phyloP scores from a whole-genome alignment of 1,140 invertebrate species.

The Solenopsis fugax region DNA sequence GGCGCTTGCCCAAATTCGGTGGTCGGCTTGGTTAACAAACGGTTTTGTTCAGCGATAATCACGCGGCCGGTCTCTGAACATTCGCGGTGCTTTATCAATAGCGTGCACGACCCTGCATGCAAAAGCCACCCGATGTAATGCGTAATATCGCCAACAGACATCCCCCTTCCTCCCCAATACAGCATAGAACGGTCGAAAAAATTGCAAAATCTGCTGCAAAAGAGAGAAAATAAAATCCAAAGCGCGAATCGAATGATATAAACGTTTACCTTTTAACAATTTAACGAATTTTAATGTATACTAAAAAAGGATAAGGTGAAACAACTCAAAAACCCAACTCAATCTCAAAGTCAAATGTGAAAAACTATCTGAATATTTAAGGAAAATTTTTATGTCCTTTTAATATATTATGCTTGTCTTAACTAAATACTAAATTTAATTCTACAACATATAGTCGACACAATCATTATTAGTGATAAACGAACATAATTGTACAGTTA shows the following conservation, averaged over 20 bases:
- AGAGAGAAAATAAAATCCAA: neutral
- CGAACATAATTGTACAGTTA: too few species aligned
- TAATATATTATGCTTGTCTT: too few species aligned
- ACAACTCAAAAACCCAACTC: too few species aligned
- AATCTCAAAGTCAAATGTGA: too few species aligned
- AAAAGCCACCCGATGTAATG: constrained; percentile 26
- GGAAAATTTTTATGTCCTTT: too few species aligned
- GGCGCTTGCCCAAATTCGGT: constrained; percentile 44
- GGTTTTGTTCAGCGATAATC: constrained; percentile 51
- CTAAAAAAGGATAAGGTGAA: too few species aligned
- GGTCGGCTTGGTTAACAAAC: constrained; percentile 39
- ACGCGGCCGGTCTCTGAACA: neutral
- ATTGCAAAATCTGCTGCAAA: neutral
- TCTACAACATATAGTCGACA: too few species aligned
- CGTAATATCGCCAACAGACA: neutral
- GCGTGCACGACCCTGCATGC: neutral
- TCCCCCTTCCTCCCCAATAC: too few species aligned
- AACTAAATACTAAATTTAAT: too few species aligned
- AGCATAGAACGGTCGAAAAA: neutral
- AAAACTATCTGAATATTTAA: too few species aligned
- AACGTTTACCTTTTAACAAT: neutral
- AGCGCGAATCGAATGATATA: neutral
- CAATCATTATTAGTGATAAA: too few species aligned
- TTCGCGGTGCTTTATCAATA: constrained; percentile 20
- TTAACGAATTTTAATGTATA: neutral